phyloP scores from a whole-genome alignment of 2,888 invertebrate species.

The Spisula solida region DNA sequence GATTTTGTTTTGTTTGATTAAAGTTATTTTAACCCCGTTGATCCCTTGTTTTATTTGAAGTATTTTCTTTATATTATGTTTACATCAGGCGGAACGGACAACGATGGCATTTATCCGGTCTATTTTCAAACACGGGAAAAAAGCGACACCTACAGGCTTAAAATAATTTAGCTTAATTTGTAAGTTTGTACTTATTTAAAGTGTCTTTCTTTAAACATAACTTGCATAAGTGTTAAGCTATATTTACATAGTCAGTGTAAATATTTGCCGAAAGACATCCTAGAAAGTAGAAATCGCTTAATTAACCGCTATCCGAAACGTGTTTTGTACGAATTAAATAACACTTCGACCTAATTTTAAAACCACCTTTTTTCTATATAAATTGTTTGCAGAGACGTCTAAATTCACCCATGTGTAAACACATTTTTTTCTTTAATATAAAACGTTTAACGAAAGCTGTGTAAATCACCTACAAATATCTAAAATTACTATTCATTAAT shows the following conservation, averaged over 20 bases:
- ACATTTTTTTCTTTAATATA: too few relatives aligned
- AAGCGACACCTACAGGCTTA: constrained; percentile 19
- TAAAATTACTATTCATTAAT: too few relatives aligned
- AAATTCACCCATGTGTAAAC: too few relatives aligned
- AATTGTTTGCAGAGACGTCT: too few relatives aligned
- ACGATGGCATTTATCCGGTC: background rate
- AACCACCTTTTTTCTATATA: background rate
- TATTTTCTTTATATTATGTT: background rate
- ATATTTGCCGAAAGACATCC: background rate
- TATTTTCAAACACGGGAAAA: background rate
- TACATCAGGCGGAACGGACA: background rate
- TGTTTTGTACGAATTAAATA: background rate
- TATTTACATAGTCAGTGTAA: background rate
- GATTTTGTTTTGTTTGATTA: background rate
- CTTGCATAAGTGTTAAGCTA: constrained; percentile 9
- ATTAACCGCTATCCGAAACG: constrained; percentile 8
- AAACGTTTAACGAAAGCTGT: too few relatives aligned
- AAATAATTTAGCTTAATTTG: constrained; percentile 24
- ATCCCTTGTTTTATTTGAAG: background rate
- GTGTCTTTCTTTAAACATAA: background rate
- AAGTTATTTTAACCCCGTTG: background rate
- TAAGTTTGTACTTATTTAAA: background rate
- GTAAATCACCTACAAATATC: too few relatives aligned
- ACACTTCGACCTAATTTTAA: background rate
- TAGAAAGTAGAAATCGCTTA: background rate